Conservation (phyloP, 2,888 invertebrate genomes). For the Thyatira batis region DNA sequence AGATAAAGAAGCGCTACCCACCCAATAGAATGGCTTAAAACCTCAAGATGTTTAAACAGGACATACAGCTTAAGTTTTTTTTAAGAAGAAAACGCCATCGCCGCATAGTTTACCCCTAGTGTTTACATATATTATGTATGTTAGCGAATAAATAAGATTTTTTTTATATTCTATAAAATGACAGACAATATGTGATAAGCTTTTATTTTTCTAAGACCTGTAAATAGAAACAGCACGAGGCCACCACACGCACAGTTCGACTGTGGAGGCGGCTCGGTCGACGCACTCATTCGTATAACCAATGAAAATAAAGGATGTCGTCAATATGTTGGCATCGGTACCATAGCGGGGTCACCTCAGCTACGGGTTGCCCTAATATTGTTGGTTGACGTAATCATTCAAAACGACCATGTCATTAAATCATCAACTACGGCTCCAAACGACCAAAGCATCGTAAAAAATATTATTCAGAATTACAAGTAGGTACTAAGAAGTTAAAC, state of each 20-base stretch:
- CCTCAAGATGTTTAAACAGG: too few relatives aligned
- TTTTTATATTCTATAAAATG: background rate
- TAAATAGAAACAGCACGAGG: conserved; percentile 65
- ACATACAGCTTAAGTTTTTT: too few relatives aligned
- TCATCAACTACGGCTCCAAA: conserved; percentile 30
- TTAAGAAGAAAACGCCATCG: conserved; percentile 26
- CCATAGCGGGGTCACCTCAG: conserved; percentile 70
- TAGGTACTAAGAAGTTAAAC: too few relatives aligned
- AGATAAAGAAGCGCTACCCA: too few relatives aligned
- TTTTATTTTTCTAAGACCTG: conserved; percentile 25
- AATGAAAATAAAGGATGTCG: conserved; percentile 81
- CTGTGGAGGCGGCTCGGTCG: conserved; percentile 71
- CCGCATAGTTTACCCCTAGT: conserved; percentile 18
- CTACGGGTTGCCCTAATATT: conserved; percentile 45
- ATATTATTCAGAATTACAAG: background rate
- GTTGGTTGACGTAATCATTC: conserved; percentile 28
- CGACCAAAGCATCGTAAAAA: background rate
- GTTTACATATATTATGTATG: too few relatives aligned
- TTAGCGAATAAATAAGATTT: background rate
- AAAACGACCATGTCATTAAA: conserved; percentile 25
- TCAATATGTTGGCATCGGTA: conserved; percentile 77
- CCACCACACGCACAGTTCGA: conserved; percentile 74
- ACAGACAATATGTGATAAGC: background rate
- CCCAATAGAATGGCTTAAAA: too few relatives aligned
- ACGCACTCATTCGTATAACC: conserved; percentile 71